Base-by-base conservation (phyloP, 2,888 invertebrate genomes). In the Belgica antarctica region DNA sequence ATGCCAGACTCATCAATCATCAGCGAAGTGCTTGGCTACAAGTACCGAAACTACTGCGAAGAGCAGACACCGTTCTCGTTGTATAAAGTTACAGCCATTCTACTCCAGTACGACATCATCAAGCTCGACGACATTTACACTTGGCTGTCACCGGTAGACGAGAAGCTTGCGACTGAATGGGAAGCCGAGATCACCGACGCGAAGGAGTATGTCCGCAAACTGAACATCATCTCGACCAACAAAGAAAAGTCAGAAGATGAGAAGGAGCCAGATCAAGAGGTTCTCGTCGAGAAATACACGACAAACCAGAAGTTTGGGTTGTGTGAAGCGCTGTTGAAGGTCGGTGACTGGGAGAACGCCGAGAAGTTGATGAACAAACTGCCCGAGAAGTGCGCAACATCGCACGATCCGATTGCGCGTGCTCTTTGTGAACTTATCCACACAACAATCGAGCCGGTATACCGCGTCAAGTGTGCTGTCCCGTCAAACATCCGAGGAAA, bases 21-120 rank as follows among this genome's bases (percentile, higher is more conserved):
- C 73, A 93, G 93, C 74, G 96, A 98, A 81, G 92, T 98, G 41
- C 83, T 99, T 72, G 96, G 96, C 41, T 96, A 97, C 78, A 97
- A 98, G 79, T 89, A 91, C 77, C 86, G 88, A 69, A 87, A 87
- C 75, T 85, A 84, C 77, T 82, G 84, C 72, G 85, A 86, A 71
- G 77, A 82, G 61, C 81, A 83, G 61, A 90, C 92, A 36, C 94
- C 95, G 1, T 86, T 87, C 63, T 90, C 94, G 0, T 81, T 98
- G 62, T 97, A 94, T 83, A 87, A 88, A 77, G 85, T 98, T 36
- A 91, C 95, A 71, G 96, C 97, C 8, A 81, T 95, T 72, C 85
- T 99, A 74, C 82, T 99, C 66, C 94, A 96, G 79, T 87, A 95
- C 80, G 85, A 86, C 72, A 87, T 98, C 31, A 90, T 99, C 73